Conservation (phyloP, 2,797 vertebrate species). For the Menidia menidia region DNA sequence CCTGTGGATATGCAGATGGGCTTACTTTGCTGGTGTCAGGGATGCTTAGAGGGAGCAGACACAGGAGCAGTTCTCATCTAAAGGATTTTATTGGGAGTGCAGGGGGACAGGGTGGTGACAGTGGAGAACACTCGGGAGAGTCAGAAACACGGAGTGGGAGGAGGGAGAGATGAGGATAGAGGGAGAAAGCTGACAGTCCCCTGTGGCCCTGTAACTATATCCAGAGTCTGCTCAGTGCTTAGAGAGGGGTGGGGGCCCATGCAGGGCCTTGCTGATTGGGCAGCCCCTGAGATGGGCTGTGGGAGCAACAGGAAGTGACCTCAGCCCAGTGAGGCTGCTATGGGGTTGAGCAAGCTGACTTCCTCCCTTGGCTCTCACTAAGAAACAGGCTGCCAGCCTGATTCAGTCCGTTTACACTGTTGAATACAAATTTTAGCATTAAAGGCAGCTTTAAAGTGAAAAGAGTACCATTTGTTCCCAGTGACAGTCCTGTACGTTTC, state of each 20-base stretch:
- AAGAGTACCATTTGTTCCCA: slow-evolving; percentile 28
- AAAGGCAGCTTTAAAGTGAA: slow-evolving; percentile 72
- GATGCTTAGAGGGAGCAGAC: slow-evolving; percentile 90
- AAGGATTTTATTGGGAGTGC: slow-evolving; percentile 91
- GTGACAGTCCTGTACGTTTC: slow-evolving; percentile 2
- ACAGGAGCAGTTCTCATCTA: slow-evolving; percentile 90
- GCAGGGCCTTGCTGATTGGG: slow-evolving; percentile 90
- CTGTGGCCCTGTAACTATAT: slow-evolving; percentile 96
- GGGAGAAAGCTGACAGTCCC: slow-evolving; percentile 83
- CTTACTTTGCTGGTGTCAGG: slow-evolving; percentile 97
- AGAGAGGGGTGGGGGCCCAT: slow-evolving; percentile 83
- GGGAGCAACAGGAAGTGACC: slow-evolving; percentile 96
- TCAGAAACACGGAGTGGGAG: slow-evolving; percentile 72
- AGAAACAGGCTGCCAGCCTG: slow-evolving; percentile 91
- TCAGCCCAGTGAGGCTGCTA: slow-evolving; percentile 92
- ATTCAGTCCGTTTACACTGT: slow-evolving; percentile 86
- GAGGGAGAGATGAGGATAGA: slow-evolving; percentile 53
- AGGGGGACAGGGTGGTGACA: slow-evolving; percentile 81
- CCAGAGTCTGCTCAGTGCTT: slow-evolving; percentile 91
- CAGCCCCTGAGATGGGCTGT: slow-evolving; percentile 90
- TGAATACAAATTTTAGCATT: slow-evolving; percentile 84
- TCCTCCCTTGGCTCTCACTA: slow-evolving; percentile 95
- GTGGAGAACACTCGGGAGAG: slow-evolving; percentile 74
- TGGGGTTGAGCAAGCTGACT: slow-evolving; percentile 91
- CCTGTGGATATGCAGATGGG: slow-evolving; percentile 99